Evolutionary conservation across 2,113 vertebrate species (phyloP).

Genomic region (Scytalopus superciliaris): DNA sequence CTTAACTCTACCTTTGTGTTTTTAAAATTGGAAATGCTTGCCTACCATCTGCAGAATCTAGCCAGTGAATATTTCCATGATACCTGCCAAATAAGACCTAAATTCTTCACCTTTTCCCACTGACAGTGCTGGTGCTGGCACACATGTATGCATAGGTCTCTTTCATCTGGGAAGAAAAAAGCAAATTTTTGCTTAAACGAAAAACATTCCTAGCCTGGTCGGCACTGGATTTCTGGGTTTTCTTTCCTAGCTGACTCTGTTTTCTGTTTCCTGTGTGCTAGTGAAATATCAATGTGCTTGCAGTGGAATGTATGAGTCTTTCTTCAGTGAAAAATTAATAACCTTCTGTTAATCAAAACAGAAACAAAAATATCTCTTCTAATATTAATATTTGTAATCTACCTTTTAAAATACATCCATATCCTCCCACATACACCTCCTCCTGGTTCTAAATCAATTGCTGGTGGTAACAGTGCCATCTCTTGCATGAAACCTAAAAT

Average conservation of each 20-base stretch:
- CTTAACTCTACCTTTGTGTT: not conserved
- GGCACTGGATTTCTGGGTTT: not conserved
- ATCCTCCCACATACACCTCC: slow-evolving; percentile 8
- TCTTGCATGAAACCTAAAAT: slow-evolving; percentile 50
- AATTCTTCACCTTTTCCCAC: not conserved
- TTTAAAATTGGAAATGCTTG: not conserved
- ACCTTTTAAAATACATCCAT: slow-evolving; percentile 28
- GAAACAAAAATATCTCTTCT: slow-evolving; percentile 44
- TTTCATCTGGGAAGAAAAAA: not conserved
- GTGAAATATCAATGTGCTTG: slow-evolving; percentile 10
- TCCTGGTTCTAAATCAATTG: slow-evolving; percentile 35
- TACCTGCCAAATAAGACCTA: not conserved
- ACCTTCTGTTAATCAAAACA: slow-evolving; percentile 30
- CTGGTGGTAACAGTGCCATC: slow-evolving; percentile 49
- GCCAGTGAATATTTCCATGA: not conserved
- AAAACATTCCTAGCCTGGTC: not conserved
- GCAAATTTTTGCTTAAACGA: not conserved
- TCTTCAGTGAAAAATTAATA: slow-evolving; percentile 1
- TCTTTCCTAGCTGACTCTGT: not conserved
- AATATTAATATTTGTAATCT: slow-evolving; percentile 45
- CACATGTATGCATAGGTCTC: accelerated
- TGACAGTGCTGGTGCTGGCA: not conserved
- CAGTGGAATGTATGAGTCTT: not conserved
- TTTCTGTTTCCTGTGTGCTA: not conserved
- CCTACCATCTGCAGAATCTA: not conserved